A percentile compares a stretch with the other conserved stretches of the same genome.
Evolutionary conservation across 1,140 invertebrate genomes (phyloP).

Genomic region (Mycetomoellerius zeteki): DNA sequence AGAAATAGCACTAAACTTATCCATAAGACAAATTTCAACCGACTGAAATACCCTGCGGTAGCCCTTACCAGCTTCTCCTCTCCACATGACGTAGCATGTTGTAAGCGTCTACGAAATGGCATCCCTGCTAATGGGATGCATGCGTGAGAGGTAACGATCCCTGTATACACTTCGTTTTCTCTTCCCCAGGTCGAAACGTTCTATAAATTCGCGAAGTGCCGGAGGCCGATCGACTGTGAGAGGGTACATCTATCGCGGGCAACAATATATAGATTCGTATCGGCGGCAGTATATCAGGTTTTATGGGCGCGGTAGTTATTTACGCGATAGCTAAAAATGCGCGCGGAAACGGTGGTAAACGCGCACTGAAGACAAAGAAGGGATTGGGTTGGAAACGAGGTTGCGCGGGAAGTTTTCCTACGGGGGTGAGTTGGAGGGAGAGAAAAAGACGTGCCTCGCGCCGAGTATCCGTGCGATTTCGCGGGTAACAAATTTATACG

Average conservation of each 20-base stretch:
- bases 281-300: constrained; percentile 82
- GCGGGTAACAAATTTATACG: constrained; percentile 84
- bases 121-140: constrained; percentile 39
- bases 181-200: constrained; percentile 32
- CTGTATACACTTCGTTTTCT: constrained; percentile 43
- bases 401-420: not conserved
- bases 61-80: no score
- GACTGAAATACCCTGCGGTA: no score
- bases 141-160: constrained; percentile 29
- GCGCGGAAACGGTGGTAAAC: constrained; percentile 81
- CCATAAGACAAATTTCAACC: no score
- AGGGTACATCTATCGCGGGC: constrained; percentile 73
- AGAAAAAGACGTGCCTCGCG: constrained; percentile 38
- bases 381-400: constrained; percentile 34
- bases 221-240: constrained; percentile 59
- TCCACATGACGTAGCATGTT: no score
- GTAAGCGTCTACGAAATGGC: no score
- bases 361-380: constrained; percentile 69
- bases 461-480: constrained; percentile 79
- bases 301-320: constrained; percentile 83
- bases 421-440: not conserved
- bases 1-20: no score
- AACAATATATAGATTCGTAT: constrained; percentile 83
- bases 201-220: constrained; percentile 74
- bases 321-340: constrained; percentile 83